Percentiles rank a stretch among this genome's conserved stretches.
Conservation (phyloP, 1,140 invertebrate genomes). For the Pseudomyrmex pallidus region DNA sequence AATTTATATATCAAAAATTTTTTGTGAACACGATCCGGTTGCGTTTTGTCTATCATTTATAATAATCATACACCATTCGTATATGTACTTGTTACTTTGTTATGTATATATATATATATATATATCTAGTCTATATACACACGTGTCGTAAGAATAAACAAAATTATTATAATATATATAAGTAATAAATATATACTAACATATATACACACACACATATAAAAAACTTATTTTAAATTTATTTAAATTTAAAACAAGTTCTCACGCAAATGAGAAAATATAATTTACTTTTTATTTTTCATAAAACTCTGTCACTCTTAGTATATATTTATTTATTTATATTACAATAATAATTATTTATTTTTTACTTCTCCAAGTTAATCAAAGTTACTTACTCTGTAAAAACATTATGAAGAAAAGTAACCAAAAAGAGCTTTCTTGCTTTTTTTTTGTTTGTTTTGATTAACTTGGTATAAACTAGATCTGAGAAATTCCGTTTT, state of each 20-base stretch:
- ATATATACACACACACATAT: background rate
- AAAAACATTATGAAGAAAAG: slow-evolving; percentile 1
- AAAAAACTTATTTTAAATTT: slow-evolving; percentile 14
- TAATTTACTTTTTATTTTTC: slow-evolving; percentile 15
- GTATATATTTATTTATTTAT: slow-evolving; percentile 3
- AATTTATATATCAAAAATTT: slow-evolving; percentile 36
- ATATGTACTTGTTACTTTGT: background rate
- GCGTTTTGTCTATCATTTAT: slow-evolving; percentile 1
- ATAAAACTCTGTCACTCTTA: background rate
- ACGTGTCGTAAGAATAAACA: background rate
- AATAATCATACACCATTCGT: too few species aligned
- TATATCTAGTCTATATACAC: background rate
- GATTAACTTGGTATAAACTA: slow-evolving; percentile 6
- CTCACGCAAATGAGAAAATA: background rate
- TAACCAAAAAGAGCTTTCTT: background rate
- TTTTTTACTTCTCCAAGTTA: background rate
- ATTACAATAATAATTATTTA: slow-evolving; percentile 37
- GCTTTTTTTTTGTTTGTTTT: background rate
- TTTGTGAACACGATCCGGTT: slow-evolving; percentile 29
- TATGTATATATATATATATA: slow-evolving; percentile 50
- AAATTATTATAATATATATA: slow-evolving; percentile 10
- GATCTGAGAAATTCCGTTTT: background rate
- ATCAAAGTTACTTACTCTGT: background rate
- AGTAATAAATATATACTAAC: slow-evolving; percentile 12
- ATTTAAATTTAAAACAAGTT: background rate